These are phyloP conservation scores for Acanthurus tractus DNA, from an alignment of 2,797 vertebrate genomes.

Conservation along the genomic window DNA sequence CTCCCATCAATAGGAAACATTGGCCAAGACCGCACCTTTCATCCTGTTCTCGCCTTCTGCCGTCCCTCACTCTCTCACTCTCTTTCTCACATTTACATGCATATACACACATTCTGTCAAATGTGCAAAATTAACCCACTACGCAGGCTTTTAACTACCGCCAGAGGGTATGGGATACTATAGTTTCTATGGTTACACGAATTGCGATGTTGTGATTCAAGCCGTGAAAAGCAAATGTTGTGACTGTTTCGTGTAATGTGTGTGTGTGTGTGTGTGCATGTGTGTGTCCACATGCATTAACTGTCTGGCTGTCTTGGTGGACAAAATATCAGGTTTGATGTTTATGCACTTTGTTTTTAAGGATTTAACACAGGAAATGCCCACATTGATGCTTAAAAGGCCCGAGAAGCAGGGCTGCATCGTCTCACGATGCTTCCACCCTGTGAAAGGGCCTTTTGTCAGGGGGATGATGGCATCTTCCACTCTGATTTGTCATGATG, in stretches of 20 bases:
- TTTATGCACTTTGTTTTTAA: neutral
- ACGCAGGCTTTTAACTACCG: slow-evolving; percentile 22
- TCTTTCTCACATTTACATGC: slow-evolving; percentile 20
- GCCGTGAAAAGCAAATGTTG: slow-evolving; percentile 11
- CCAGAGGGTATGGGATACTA: neutral
- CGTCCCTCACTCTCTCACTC: neutral
- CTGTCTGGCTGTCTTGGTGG: neutral
- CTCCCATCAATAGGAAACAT: slow-evolving; percentile 42
- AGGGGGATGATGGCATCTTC: too few relatives aligned
- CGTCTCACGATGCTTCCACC: too few relatives aligned
- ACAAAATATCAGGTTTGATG: neutral
- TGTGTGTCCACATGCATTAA: slow-evolving; percentile 7
- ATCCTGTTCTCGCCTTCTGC: slow-evolving; percentile 32
- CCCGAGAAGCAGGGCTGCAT: too few relatives aligned
- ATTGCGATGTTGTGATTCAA: slow-evolving; percentile 33
- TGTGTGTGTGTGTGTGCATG: neutral
- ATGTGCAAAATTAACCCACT: slow-evolving; percentile 36
- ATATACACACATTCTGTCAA: slow-evolving; percentile 17
- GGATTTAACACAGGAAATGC: too few relatives aligned
- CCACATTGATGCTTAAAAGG: too few relatives aligned
- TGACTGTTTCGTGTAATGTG: slow-evolving; percentile 5
- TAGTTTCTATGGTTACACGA: slow-evolving; percentile 21
- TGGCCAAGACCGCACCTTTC: slow-evolving; percentile 39
- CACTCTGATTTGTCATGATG: too few relatives aligned
- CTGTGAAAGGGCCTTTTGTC: too few relatives aligned